These are phyloP conservation scores for Ianthella basta DNA, from an alignment of 37 sponge, comb jelly and placozoan species.

Conservation along the genomic window DNA sequence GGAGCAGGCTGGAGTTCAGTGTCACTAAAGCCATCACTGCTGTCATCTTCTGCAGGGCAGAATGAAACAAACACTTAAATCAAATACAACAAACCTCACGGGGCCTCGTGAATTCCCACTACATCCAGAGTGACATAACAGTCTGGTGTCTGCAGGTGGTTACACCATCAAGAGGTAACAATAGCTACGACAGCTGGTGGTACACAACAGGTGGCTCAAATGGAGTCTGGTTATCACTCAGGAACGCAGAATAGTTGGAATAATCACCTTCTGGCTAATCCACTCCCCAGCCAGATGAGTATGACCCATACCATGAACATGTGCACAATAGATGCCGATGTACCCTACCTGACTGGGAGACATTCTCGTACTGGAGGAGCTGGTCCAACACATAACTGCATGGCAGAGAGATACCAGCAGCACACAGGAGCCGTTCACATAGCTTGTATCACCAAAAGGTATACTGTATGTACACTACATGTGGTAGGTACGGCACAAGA, in stretches of 20 bases:
- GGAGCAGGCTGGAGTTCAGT: conserved; percentile 1
- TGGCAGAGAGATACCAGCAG: background rate
- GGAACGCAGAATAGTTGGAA: background rate
- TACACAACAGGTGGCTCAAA: background rate
- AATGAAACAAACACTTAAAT: too few relatives aligned
- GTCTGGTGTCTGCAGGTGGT: too few relatives aligned
- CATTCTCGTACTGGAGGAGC: conserved; percentile 68
- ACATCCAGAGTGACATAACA: too few relatives aligned
- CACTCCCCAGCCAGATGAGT: background rate
- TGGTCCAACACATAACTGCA: conserved; percentile 73
- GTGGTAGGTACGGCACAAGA: background rate
- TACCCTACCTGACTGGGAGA: conserved; percentile 57
- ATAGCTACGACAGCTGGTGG: too few relatives aligned
- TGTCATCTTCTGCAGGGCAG: conserved; percentile 5
- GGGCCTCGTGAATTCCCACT: too few relatives aligned
- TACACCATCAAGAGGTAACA: too few relatives aligned
- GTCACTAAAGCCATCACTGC: conserved; percentile 25
- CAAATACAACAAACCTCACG: too few relatives aligned
- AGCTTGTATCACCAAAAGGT: too few relatives aligned
- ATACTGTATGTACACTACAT: too few relatives aligned
- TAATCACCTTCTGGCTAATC: background rate
- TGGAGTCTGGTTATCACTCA: background rate
- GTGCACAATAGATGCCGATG: too few relatives aligned
- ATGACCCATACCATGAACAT: too few relatives aligned
- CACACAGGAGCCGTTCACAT: too few relatives aligned